Conservation (phyloP, 2,113 vertebrate genomes). For the Vulpes lagopus region DNA sequence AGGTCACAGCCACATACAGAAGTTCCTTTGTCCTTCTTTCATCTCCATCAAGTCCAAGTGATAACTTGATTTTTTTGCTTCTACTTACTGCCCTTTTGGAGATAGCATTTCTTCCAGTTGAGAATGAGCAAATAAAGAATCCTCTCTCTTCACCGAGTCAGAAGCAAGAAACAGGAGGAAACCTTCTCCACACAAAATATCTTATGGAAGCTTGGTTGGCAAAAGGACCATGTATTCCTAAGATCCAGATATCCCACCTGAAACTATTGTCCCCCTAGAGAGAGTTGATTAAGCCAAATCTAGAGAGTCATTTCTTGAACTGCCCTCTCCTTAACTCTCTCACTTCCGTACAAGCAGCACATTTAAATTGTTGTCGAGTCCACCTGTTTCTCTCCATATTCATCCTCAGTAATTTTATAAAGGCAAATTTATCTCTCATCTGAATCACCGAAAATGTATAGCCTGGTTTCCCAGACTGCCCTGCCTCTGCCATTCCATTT, state of each 20-base stretch:
- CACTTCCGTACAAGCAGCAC: neutral
- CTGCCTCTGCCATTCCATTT: neutral
- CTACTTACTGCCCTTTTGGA: neutral
- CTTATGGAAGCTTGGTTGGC: neutral
- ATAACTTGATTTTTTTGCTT: neutral
- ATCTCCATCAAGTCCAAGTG: neutral
- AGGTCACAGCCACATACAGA: neutral
- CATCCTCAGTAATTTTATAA: neutral
- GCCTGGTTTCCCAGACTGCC: neutral
- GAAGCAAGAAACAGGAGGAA: conserved; percentile 13
- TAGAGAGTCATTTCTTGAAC: neutral
- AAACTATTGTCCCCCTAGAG: neutral
- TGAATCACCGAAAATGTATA: neutral
- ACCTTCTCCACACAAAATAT: neutral
- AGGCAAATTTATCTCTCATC: neutral
- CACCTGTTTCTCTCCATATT: neutral
- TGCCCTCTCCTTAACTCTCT: neutral
- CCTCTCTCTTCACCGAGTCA: neutral
- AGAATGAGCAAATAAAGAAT: conserved; percentile 28
- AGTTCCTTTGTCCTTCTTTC: neutral
- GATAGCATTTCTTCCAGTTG: neutral
- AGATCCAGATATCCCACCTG: conserved; percentile 18
- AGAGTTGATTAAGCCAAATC: neutral
- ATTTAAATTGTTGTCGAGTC: neutral
- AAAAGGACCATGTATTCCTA: neutral